These are phyloP conservation scores for Omphaloscelis lunosa DNA, from an alignment of 2,888 invertebrate genomes.

Conservation along the genomic window DNA sequence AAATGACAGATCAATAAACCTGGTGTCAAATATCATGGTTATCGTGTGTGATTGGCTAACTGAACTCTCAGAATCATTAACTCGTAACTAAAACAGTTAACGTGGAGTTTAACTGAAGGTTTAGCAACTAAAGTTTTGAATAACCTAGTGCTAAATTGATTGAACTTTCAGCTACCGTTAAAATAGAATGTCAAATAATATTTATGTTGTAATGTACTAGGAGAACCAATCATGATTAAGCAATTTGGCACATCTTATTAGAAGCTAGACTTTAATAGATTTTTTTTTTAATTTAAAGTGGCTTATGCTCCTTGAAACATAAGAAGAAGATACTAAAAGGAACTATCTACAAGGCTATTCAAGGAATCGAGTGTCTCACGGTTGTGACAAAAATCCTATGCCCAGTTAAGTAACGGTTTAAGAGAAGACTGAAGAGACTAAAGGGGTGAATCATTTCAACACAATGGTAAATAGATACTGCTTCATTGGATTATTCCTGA, in stretches of 20 bases:
- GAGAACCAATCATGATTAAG: background rate
- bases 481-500: background rate
- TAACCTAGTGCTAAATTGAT: background rate
- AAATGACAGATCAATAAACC: slow-evolving; percentile 40
- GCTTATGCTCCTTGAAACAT: background rate
- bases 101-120: background rate
- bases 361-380: background rate
- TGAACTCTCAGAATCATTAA: background rate
- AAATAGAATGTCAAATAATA: background rate
- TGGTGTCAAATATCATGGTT: slow-evolving; percentile 22
- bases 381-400: background rate
- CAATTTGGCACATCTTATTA: background rate
- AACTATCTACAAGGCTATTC: background rate
- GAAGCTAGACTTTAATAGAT: background rate
- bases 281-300: background rate
- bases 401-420: background rate
- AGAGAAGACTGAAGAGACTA: background rate
- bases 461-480: slow-evolving; percentile 12
- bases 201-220: background rate
- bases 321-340: background rate
- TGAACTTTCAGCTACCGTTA: background rate
- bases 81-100: background rate
- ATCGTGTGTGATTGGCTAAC: background rate
- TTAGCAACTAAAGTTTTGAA: background rate
- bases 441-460: slow-evolving; percentile 16